These are phyloP conservation scores for Capromys pilorides DNA, from an alignment of 2,797 vertebrate species.

Conservation along the genomic window DNA sequence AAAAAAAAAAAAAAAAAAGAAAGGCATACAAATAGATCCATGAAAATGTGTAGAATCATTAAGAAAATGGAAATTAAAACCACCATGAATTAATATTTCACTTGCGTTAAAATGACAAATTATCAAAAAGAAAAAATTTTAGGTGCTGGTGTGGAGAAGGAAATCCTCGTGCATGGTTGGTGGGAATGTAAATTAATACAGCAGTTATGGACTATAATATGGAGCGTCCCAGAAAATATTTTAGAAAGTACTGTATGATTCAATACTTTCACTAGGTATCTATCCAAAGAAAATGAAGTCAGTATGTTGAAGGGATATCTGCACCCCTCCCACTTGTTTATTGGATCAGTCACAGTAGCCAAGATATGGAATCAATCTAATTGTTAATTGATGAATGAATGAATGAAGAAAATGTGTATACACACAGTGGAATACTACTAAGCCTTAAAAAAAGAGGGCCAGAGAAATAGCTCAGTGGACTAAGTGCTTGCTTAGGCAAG, in stretches of 20 bases:
- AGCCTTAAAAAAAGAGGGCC: not conserved
- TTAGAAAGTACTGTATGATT: not conserved
- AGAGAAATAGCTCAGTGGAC: not conserved
- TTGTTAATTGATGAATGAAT: not conserved
- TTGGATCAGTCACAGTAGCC: not conserved
- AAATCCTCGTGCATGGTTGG: not conserved
- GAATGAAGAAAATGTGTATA: not conserved
- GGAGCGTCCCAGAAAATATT: not conserved
- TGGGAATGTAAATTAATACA: not conserved
- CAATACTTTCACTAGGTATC: not conserved
- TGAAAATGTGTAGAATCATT: not conserved
- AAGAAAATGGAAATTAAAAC: not conserved
- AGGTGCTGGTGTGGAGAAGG: not conserved
- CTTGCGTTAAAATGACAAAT: not conserved
- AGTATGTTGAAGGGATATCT: not conserved
- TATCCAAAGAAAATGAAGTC: not conserved
- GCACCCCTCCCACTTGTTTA: not conserved
- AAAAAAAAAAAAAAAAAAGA: too few species aligned
- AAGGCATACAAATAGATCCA: not conserved
- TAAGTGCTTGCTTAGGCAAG: too few species aligned
- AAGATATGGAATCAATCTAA: not conserved
- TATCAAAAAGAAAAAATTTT: not conserved
- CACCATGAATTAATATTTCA: not conserved
- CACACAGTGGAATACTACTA: not conserved
- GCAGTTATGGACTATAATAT: not conserved